These are phyloP conservation scores for Desmodus rotundus DNA, from an alignment of 2,113 vertebrate species.

Conservation along the genomic window DNA sequence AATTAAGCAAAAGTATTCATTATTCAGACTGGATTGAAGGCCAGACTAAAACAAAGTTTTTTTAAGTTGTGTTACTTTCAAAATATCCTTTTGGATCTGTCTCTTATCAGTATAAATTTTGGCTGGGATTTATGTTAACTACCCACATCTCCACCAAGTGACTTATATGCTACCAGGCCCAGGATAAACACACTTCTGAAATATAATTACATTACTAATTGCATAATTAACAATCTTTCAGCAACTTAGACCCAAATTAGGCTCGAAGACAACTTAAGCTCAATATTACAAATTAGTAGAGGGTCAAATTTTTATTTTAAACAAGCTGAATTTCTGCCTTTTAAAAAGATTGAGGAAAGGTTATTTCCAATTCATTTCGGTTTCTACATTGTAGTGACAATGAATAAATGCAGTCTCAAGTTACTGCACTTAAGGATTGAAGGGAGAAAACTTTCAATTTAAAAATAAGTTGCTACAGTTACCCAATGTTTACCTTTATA, in stretches of 20 bases:
- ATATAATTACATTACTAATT: conserved; percentile 27
- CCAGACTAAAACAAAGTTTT: background rate
- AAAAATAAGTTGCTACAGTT: conserved; percentile 74
- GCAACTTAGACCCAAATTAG: background rate
- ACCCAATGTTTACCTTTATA: conserved; percentile 77
- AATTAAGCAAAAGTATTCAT: conserved; percentile 4
- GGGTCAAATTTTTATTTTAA: background rate
- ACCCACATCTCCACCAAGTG: background rate
- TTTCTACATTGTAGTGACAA: conserved; percentile 1
- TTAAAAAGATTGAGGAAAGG: background rate
- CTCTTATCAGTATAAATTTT: background rate
- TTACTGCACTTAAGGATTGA: conserved; percentile 61
- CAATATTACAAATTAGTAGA: background rate
- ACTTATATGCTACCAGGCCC: background rate
- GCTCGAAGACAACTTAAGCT: background rate
- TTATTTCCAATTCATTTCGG: conserved; percentile 27
- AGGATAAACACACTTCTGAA: conserved; percentile 28
- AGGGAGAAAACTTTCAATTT: conserved; percentile 27
- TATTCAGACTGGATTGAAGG: background rate
- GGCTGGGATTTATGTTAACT: background rate
- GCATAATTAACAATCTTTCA: background rate
- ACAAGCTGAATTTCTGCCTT: background rate
- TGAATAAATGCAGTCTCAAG: conserved; percentile 26
- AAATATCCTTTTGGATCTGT: background rate
- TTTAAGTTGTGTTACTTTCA: background rate